Conservation (phyloP, 2,113 vertebrate genomes). For the Castor canadensis region DNA sequence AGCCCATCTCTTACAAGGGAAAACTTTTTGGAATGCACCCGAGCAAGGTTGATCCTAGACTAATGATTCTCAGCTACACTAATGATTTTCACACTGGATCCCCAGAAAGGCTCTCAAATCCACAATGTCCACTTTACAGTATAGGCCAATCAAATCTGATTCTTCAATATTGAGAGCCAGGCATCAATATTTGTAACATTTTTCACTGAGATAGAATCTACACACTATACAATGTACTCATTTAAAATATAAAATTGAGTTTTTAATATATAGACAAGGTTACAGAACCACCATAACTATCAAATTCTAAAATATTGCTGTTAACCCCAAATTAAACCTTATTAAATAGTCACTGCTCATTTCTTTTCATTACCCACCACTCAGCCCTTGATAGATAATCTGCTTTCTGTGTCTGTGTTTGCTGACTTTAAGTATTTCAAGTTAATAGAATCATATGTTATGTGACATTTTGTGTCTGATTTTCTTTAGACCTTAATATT, state of each 20-base stretch:
- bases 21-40: not conserved
- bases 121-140: not conserved
- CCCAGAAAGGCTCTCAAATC: not conserved
- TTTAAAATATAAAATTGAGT: not conserved
- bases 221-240: not conserved
- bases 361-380: not conserved
- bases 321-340: not conserved
- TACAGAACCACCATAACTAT: not conserved
- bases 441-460: not conserved
- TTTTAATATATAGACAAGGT: not conserved
- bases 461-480: not conserved
- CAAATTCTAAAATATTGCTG: not conserved
- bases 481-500: not conserved
- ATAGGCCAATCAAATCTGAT: not conserved
- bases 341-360: not conserved
- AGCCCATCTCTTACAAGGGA: not conserved
- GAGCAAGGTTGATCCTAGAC: fast-evolving
- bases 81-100: not conserved
- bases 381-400: not conserved
- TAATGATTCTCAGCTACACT: not conserved
- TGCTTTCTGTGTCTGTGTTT: not conserved
- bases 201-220: not conserved
- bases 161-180: not conserved
- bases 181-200: not conserved
- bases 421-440: not conserved